Conservation (phyloP, 2,888 invertebrate genomes). For the Sphinx pinastri region DNA sequence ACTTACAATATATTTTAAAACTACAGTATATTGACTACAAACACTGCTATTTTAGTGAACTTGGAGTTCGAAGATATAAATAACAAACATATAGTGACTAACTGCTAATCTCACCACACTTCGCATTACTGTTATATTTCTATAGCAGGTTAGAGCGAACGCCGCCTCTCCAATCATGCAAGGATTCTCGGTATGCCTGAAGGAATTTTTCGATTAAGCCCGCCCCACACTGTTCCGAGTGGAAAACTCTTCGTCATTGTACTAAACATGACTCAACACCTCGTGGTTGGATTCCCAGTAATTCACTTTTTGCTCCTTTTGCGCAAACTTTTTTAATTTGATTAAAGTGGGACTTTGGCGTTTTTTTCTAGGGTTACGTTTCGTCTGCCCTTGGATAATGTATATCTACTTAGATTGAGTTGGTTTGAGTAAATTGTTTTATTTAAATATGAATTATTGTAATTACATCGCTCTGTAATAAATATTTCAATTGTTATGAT, state of each 20-base stretch:
- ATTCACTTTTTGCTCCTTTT: conserved; percentile 41
- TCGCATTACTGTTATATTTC: not conserved
- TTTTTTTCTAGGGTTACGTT: conserved; percentile 6
- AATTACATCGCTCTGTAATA: too few relatives aligned
- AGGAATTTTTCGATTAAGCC: conserved; percentile 66
- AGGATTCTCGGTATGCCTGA: conserved; percentile 49
- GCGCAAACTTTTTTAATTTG: conserved; percentile 46
- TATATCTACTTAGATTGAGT: not conserved
- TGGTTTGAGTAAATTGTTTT: not conserved
- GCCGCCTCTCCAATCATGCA: conserved; percentile 55
- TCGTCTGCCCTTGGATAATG: not conserved
- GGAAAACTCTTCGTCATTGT: conserved; percentile 47
- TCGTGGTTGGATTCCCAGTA: conserved; percentile 34
- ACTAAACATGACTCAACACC: conserved; percentile 55
- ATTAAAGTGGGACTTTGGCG: conserved; percentile 35
- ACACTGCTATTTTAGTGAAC: too few relatives aligned
- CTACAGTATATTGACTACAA: too few relatives aligned
- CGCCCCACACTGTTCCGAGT: conserved; percentile 39
- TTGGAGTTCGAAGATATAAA: too few relatives aligned
- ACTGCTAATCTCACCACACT: not conserved
- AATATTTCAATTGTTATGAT: too few relatives aligned
- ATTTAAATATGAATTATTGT: too few relatives aligned
- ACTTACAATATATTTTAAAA: too few relatives aligned
- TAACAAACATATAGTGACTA: not conserved
- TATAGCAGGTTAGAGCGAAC: conserved; percentile 25